phyloP scores from a whole-genome alignment of 2,113 vertebrate genomes.

The Myiozetetes cayanensis region DNA sequence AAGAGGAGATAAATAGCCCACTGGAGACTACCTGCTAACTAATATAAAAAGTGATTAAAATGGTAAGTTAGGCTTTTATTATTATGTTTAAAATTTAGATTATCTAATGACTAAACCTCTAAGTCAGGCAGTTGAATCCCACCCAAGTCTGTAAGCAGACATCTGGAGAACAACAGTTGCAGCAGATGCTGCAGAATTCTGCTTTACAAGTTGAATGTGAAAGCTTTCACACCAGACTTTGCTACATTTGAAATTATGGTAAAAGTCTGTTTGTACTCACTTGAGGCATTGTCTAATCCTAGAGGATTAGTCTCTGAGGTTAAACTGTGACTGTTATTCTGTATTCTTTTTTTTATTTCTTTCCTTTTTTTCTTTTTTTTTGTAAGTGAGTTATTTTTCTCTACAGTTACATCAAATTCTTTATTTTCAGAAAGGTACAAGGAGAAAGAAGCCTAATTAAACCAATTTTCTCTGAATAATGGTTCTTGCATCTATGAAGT shows the following conservation, averaged over 20 bases:
- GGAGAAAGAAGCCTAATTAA: neutral
- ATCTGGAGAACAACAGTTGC: neutral
- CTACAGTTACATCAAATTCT: neutral
- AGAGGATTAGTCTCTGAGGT: neutral
- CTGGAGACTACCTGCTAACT: neutral
- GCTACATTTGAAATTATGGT: neutral
- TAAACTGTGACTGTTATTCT: neutral
- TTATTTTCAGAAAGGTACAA: neutral
- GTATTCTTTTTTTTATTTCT: rapidly evolving
- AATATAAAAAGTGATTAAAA: neutral
- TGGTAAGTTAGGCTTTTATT: neutral
- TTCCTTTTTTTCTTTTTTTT: neutral
- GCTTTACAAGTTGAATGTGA: neutral
- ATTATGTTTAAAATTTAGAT: neutral
- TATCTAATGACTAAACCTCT: neutral
- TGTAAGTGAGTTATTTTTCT: neutral
- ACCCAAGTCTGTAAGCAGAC: neutral
- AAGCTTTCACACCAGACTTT: neutral
- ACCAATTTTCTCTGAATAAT: neutral
- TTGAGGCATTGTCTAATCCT: neutral
- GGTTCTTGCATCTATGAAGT: neutral
- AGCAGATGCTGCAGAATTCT: neutral
- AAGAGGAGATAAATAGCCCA: neutral
- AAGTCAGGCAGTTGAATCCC: neutral
- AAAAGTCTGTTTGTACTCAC: neutral